phyloP scores from a whole-genome alignment of 2,888 invertebrate genomes.

The Leucoptera coffeella region DNA sequence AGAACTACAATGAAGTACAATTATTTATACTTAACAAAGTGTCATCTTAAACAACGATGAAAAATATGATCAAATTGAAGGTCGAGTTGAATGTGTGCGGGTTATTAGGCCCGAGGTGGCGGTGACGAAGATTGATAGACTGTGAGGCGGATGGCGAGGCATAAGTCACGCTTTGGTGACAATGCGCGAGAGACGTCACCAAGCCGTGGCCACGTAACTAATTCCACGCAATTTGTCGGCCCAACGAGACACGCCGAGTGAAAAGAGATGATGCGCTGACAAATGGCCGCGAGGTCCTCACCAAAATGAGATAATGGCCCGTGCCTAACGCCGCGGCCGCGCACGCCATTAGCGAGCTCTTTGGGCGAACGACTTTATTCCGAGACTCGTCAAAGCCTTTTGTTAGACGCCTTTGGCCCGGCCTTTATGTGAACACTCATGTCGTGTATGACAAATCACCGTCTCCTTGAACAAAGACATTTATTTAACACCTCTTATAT shows the following conservation, averaged over 20 bases:
- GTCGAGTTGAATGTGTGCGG: no score
- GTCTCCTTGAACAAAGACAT: constrained; percentile 22
- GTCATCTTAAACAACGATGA: no score
- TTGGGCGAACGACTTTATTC: constrained; percentile 49
- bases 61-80: no score
- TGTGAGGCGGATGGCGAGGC: no score
- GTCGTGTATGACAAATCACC: constrained; percentile 42
- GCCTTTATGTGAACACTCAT: constrained; percentile 43
- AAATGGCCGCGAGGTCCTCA: constrained; percentile 46
- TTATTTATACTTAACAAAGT: no score
- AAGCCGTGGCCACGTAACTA: constrained; percentile 44
- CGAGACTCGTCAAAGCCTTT: constrained; percentile 44
- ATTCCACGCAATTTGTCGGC: constrained; percentile 46
- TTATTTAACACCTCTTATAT: constrained; percentile 26
- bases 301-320: constrained; percentile 52
- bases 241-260: constrained; percentile 35
- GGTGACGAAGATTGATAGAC: constrained; percentile 5
- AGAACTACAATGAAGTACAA: no score
- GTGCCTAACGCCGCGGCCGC: constrained; percentile 38
- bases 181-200: no score
- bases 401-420: constrained; percentile 44
- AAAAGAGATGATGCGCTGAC: constrained; percentile 49
- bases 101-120: no score
- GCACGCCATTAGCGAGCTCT: constrained; percentile 44
- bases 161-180: no score